Conservation (phyloP, 2,888 invertebrate species). For the Pristionchus mayeri region DNA sequence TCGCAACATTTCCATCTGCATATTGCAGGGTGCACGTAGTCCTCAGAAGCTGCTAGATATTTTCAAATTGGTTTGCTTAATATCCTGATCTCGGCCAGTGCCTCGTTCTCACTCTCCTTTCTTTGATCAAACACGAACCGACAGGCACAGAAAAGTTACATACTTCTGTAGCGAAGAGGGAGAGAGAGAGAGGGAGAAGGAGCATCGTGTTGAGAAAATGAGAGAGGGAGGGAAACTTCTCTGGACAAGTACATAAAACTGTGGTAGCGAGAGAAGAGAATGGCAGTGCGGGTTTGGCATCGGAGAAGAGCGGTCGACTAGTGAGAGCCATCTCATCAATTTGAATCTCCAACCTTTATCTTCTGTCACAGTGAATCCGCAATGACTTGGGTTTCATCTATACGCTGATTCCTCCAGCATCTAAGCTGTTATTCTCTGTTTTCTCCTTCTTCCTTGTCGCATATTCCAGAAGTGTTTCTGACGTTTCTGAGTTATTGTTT, state of each 20-base stretch:
- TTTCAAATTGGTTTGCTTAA: too few relatives aligned
- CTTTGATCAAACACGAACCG: neutral
- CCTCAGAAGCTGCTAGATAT: neutral
- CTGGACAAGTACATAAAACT: conserved; percentile 41
- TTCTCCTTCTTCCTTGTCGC: too few relatives aligned
- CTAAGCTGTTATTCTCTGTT: too few relatives aligned
- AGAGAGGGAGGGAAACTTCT: conserved; percentile 3
- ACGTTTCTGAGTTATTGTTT: too few relatives aligned
- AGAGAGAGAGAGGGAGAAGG: neutral
- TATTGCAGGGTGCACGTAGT: neutral
- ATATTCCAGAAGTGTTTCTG: too few relatives aligned
- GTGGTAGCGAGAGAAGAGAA: neutral
- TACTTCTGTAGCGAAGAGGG: conserved; percentile 24
- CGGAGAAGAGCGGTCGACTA: neutral
- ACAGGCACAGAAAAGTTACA: conserved; percentile 39
- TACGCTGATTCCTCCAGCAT: too few relatives aligned
- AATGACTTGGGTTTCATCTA: too few relatives aligned
- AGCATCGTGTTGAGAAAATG: conserved; percentile 11
- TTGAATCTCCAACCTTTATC: too few relatives aligned
- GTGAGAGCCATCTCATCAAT: neutral
- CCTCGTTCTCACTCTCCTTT: neutral
- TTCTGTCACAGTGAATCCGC: too few relatives aligned
- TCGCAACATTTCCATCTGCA: neutral
- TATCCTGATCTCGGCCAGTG: neutral
- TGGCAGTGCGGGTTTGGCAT: neutral